Base-by-base conservation (phyloP, 2,888 invertebrate genomes). In the Clitarchus hookeri region DNA sequence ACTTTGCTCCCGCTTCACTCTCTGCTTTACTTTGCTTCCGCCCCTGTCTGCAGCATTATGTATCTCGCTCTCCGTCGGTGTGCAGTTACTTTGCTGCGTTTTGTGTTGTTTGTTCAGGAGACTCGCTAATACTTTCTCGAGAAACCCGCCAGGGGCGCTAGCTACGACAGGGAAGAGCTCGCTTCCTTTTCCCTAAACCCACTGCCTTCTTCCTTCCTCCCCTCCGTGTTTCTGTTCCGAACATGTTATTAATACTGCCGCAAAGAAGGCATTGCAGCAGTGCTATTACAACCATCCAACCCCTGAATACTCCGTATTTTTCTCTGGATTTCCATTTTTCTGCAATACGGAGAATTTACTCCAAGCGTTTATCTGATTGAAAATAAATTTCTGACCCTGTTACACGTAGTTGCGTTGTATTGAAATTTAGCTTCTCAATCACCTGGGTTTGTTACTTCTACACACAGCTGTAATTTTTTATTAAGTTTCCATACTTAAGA, bases 81-180 rank as follows among this genome's bases (percentile, higher is more conserved):
- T 65, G n/a, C 65, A 65, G 23, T 65, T 65, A n/a, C 65, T 65
- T 65, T n/a, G 23, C 48, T 65, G 65, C 23, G 65, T 8, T 65
- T 23, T 65, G 65, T 65, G 65, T 65, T 65, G 65, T 65, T 65
- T 65, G 65, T 65, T 12, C 65, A 65, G n/a, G 65, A 65, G 65
- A 65, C 65, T 3, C n/a, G 65, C 65, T 65, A 65, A 65, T 65
- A 65, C 65, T 65, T 65, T 65, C 65, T n/a, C 23, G 65, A 65
- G 65, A 65, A 65, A 19, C 65, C n/a, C 65, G 65, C 65, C 65
- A 65, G 65, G 65, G 65, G 65, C 65, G 65, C n/a, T 65, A 65
- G 19, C 23, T n/a, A 8, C 65, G 65, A 8, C 65, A n/a, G 23
- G n/a, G 65, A 19, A 65, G 65, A n/a, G n/a, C 65, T n/a, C 65